Base-by-base conservation (phyloP, 2,888 invertebrate genomes). In the Drosophila robusta region DNA sequence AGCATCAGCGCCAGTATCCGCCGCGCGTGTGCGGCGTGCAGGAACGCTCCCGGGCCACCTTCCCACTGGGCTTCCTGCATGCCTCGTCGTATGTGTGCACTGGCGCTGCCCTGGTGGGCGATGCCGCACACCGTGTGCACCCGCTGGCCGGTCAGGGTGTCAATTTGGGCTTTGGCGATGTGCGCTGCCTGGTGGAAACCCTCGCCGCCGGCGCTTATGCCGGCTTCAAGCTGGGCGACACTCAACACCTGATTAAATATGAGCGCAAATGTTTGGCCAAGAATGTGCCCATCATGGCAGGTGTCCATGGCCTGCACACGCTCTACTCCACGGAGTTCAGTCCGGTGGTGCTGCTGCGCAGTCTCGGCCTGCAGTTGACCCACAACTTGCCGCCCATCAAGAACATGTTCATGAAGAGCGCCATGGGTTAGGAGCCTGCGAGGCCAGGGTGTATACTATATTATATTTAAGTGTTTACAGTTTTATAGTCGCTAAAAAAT, bases 121-220 rank as follows among this genome's bases (percentile, higher is more conserved):
- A 97, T 92, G 96, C 97, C 42, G 96, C 97, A 0, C 96, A 99
- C 93, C 94, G 98, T 75, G 95, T 99, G 18, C 99, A 99, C 93
- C 99, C 99, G 0, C 92, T 99, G 76, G 99, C 99, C 38, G 99
- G 99, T 0, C 99, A 99, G 93, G 99, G 99, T 7, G 98, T 99
- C 0, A 99, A 99, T 93, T 93, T 99, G 45, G 99, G 99, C 1
- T 98, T 99, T 91, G 97, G 98, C 7, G 99, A 99, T 93, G 95
- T 98, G 0, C 93, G 93, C 32, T 94, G 94, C 75, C 93, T 99
- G n/a, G 94, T 95, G 0, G 93, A 95, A 49, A 90, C 95, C 12
- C 92, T 99, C 14, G 94, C 95, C 0, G 94, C 96, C 22, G 95
- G 96, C 0, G 93, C 95, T 0, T 95, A 95, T 87, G 93, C 94